Evolutionary conservation across 2,113 vertebrate genomes (phyloP).

Genomic region (Procapra przewalskii): DNA sequence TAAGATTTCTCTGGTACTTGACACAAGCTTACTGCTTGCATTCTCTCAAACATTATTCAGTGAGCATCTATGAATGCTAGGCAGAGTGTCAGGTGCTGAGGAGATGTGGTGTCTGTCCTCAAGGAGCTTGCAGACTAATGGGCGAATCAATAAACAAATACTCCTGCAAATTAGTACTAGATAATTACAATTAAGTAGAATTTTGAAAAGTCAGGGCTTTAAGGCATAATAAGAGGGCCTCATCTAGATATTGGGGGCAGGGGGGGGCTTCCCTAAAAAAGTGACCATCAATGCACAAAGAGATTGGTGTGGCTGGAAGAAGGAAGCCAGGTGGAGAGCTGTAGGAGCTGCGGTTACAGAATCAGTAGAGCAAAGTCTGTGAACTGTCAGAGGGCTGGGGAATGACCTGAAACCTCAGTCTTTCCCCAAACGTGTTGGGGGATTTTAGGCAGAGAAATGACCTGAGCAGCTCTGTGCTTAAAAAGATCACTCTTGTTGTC

Average conservation of each 20-base stretch:
- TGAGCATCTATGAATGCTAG: not conserved
- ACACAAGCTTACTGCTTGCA: not conserved
- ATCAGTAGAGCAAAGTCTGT: not conserved
- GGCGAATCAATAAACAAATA: not conserved
- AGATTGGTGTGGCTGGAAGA: not conserved
- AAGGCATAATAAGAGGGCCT: not conserved
- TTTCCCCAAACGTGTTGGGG: not conserved
- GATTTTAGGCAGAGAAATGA: not conserved
- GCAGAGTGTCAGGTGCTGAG: not conserved
- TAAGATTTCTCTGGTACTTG: not conserved
- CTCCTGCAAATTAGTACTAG: not conserved
- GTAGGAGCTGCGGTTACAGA: not conserved
- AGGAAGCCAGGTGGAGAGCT: accelerated
- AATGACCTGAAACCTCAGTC: not conserved
- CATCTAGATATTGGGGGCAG: not conserved
- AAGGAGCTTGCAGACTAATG: not conserved
- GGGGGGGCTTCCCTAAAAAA: not conserved
- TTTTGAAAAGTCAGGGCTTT: not conserved
- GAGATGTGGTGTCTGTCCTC: not conserved
- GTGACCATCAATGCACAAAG: not conserved
- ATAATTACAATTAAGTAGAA: not conserved
- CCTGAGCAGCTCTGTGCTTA: not conserved
- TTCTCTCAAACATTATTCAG: not conserved
- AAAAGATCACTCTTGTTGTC: not conserved
- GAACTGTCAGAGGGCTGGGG: not conserved